Base-by-base conservation (phyloP, 2,113 vertebrate species). In the Chaetodon trifascialis region DNA sequence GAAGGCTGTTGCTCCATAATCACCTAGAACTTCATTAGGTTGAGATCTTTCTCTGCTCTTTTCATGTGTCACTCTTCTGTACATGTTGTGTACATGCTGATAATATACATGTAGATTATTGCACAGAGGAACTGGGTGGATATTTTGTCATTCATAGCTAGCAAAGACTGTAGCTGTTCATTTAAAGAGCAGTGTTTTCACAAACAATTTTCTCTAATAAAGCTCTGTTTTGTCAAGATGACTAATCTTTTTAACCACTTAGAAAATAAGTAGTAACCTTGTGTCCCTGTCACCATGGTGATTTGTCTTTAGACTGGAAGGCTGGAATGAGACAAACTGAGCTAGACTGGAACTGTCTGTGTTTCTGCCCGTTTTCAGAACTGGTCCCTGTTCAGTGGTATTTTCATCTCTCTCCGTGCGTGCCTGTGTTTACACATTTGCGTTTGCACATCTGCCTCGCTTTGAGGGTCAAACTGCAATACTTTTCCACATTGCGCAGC, bases 391-490 rank as follows among this genome's bases (percentile, higher is more conserved):
- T 51, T 66, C 60, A 51, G 23, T 65, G 40, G 60, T 68, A 25
- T 71, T 64, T 64, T 21, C 56, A 21, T 68, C 16, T 47, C 16
- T 47, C 0, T 67, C 10, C 70, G 30, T 78, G 65, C 66, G 69
- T 25, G n/a, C 49, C 5, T 40, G 44, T 54, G 54, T 79, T 68
- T 83, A 12, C 51, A 62, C 52, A 51, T 85, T 77, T 51, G 49
- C 54, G 51, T 70, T 36, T 78, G 56, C 23, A 16, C 80, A 68
- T 69, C 36, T 83, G 21, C 25, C 38, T 59, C 30, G 52, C 65
- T 85, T 89, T 88, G 82, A 90, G 89, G 88, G 70, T 81, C 76
- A 74, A 85, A 73, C 89, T 70, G 73, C 56, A 54, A 40, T 66
- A 77, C 78, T 58, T 79, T 79, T 84, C 73, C 67, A 86, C 83